A percentile compares a stretch with the other conserved stretches of the same genome.
These are phyloP conservation scores for Drosophila percnosoma DNA, from an alignment of 2,888 invertebrate genomes.

Conservation along the genomic window DNA sequence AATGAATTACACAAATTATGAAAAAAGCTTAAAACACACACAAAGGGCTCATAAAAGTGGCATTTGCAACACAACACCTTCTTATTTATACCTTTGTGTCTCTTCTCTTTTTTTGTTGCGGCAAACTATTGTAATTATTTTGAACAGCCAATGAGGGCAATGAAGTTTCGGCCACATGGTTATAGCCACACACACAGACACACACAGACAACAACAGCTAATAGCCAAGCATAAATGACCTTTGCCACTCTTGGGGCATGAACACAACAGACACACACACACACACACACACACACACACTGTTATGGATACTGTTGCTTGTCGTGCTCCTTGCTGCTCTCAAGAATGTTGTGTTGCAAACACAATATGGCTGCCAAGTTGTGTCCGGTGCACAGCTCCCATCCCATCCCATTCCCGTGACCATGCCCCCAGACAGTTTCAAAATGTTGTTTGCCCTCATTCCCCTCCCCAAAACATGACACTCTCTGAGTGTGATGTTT, in stretches of 20 bases:
- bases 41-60: constrained; percentile 40
- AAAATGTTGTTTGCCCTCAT: constrained; percentile 37
- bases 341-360: constrained; percentile 45
- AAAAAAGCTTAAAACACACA: constrained; percentile 30
- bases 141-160: constrained; percentile 75
- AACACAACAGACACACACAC: constrained; percentile 6
- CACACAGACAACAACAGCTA: constrained; percentile 44
- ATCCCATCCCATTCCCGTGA: background rate
- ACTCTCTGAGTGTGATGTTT: constrained; percentile 43
- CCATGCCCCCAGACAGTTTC: constrained; percentile 14
- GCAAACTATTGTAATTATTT: constrained; percentile 77
- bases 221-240: constrained; percentile 64
- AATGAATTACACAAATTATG: constrained; percentile 54
- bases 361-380: constrained; percentile 57
- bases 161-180: constrained; percentile 51
- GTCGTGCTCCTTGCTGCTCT: constrained; percentile 26
- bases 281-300: background rate
- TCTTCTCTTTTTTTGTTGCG: constrained; percentile 1
- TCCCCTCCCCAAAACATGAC: constrained; percentile 48
- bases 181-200: background rate
- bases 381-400: constrained; percentile 13
- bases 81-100: constrained; percentile 9
- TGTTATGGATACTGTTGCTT: constrained; percentile 53
- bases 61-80: constrained; percentile 35
- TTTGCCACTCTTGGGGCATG: constrained; percentile 58